phyloP scores from a whole-genome alignment of 1,140 invertebrate species.

The Drosophila nigromelanica region DNA sequence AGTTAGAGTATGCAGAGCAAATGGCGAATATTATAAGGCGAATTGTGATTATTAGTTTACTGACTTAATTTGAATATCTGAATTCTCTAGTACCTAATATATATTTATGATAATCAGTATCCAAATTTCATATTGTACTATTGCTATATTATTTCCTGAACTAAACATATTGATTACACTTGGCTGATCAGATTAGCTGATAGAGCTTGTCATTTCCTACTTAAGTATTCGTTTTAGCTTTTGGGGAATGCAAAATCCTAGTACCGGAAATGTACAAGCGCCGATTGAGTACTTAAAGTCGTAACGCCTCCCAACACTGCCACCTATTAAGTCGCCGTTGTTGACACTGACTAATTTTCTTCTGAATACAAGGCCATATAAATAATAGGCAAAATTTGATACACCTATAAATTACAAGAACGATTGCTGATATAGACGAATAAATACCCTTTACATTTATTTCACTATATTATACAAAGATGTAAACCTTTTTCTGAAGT shows the following conservation, averaged over 20 bases:
- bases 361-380: background rate
- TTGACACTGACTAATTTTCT: constrained; percentile 40
- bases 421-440: background rate
- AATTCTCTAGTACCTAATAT: too few species aligned
- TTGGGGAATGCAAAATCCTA: background rate
- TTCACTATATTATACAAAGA: too few species aligned
- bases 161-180: constrained; percentile 27
- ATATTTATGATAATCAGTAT: too few species aligned
- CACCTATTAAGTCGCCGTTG: background rate
- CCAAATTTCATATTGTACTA: background rate
- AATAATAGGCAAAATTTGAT: background rate
- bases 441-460: background rate
- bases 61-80: too few species aligned
- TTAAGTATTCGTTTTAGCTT: background rate
- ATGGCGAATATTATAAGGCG: too few species aligned
- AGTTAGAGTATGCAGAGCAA: too few species aligned
- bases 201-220: constrained; percentile 26
- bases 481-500: too few species aligned
- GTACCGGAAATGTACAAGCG: constrained; percentile 20
- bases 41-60: too few species aligned
- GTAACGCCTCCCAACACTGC: background rate
- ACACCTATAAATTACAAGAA: constrained; percentile 2
- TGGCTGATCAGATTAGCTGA: constrained; percentile 16
- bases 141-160: background rate
- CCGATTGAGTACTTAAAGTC: constrained; percentile 17